Percentiles rank a stretch among this genome's conserved stretches.
Evolutionary conservation across 2,888 invertebrate genomes (phyloP).

Genomic region (Penaeus monodon): DNA sequence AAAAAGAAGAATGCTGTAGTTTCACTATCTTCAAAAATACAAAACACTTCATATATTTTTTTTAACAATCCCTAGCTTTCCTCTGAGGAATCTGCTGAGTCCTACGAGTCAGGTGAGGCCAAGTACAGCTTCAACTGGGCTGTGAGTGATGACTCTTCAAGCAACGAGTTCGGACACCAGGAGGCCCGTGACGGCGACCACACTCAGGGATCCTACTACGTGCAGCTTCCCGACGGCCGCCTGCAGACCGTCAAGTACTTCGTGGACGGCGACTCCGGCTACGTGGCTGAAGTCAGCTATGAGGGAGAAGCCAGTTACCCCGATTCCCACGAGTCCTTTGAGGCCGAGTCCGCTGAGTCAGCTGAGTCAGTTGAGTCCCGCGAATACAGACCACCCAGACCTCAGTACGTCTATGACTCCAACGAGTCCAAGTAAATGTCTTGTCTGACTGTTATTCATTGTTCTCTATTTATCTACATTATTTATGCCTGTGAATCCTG

Average conservation of each 20-base stretch:
- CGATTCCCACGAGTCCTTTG: slow-evolving; percentile 28
- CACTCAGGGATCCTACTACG: slow-evolving; percentile 45
- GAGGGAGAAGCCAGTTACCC: slow-evolving; percentile 39
- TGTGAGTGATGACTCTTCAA: slow-evolving; percentile 32
- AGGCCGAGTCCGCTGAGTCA: background rate
- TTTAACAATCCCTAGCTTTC: too few species aligned
- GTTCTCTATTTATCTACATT: too few species aligned
- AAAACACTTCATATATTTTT: too few species aligned
- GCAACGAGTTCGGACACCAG: slow-evolving; percentile 48
- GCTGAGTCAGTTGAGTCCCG: too few species aligned
- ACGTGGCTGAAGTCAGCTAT: slow-evolving; percentile 46
- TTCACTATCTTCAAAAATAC: too few species aligned
- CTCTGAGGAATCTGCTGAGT: slow-evolving; percentile 5
- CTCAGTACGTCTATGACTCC: too few species aligned
- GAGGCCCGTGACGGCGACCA: slow-evolving; percentile 36
- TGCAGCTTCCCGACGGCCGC: slow-evolving; percentile 49
- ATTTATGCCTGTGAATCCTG: too few species aligned
- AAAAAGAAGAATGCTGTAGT: too few species aligned
- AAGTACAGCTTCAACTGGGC: slow-evolving; percentile 44
- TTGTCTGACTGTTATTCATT: too few species aligned
- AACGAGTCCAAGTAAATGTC: too few species aligned
- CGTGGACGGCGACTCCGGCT: slow-evolving; percentile 42
- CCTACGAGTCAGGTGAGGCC: slow-evolving; percentile 40
- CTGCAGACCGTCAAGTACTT: slow-evolving; percentile 38
- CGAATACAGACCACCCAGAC: too few species aligned